phyloP scores from a whole-genome alignment of 2,113 vertebrate genomes.

The Xiphophorus hellerii region DNA sequence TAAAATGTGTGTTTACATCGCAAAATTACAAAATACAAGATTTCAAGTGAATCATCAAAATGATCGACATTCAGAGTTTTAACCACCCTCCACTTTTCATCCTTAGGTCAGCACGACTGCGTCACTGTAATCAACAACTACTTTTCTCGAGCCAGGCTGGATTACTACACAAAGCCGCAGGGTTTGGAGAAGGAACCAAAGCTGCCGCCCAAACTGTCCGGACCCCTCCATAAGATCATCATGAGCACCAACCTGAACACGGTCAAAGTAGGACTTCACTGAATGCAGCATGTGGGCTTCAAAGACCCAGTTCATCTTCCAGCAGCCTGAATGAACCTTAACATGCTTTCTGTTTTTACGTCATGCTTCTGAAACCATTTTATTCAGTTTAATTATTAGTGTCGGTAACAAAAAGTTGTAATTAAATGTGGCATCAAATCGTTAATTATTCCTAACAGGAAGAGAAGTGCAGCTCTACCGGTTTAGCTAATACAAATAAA shows the following conservation, averaged over 20 bases:
- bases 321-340: too few species aligned
- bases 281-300: too few species aligned
- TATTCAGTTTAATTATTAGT: too few species aligned
- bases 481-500: too few species aligned
- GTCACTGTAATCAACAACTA: slow-evolving; percentile 98
- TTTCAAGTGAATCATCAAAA: not conserved
- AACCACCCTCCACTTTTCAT: not conserved
- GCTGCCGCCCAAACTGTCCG: slow-evolving; percentile 89
- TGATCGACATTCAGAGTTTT: too few species aligned
- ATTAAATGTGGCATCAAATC: too few species aligned
- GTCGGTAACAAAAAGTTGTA: too few species aligned
- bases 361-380: too few species aligned
- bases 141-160: slow-evolving; percentile 92
- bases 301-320: too few species aligned
- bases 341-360: too few species aligned
- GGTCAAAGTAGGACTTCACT: slow-evolving; percentile 85
- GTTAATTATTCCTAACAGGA: too few species aligned
- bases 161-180: slow-evolving; percentile 95
- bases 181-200: slow-evolving; percentile 95
- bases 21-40: not conserved
- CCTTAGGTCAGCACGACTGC: slow-evolving; percentile 94
- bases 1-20: not conserved
- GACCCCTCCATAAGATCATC: slow-evolving; percentile 95
- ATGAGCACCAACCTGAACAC: slow-evolving; percentile 97
- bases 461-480: too few species aligned